These are phyloP conservation scores for Karalla daura DNA, from an alignment of 2,797 vertebrate genomes.

Conservation along the genomic window DNA sequence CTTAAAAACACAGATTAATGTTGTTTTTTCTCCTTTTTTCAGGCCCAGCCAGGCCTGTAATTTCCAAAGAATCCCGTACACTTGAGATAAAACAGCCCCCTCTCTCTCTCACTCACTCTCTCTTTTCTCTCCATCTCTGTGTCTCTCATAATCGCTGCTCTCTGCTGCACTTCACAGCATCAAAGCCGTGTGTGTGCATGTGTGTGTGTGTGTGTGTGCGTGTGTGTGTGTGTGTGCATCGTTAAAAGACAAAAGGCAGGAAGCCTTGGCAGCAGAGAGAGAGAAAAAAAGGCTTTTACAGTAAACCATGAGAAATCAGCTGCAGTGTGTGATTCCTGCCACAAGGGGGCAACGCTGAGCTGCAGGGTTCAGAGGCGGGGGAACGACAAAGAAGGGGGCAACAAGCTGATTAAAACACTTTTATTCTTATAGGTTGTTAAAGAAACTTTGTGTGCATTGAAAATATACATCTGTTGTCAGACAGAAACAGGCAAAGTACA, in stretches of 20 bases:
- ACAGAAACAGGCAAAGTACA: constrained; percentile 27
- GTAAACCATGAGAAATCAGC: not conserved
- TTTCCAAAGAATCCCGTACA: constrained; percentile 35
- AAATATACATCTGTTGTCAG: constrained; percentile 46
- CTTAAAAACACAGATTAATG: constrained; percentile 2
- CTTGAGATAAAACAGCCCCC: constrained; percentile 30
- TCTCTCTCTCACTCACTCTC: too few relatives aligned
- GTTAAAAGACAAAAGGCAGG: constrained; percentile 39
- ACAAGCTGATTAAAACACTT: constrained; percentile 27
- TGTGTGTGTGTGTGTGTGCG: not conserved
- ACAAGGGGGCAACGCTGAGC: constrained; percentile 61
- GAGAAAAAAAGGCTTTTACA: constrained; percentile 12
- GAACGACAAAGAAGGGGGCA: constrained; percentile 27
- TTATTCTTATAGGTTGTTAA: constrained; percentile 49
- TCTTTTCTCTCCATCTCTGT: not conserved
- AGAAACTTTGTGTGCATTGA: constrained; percentile 26
- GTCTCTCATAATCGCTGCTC: constrained; percentile 24
- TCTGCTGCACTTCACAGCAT: constrained; percentile 31
- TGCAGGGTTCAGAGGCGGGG: not conserved
- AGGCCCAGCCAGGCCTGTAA: constrained; percentile 24
- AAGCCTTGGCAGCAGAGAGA: constrained; percentile 3
- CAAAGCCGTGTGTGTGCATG: constrained; percentile 23
- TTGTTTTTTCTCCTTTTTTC: not conserved
- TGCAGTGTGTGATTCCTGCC: constrained; percentile 48
- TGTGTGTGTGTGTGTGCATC: constrained; percentile 1